These are phyloP conservation scores for Triplophysa siluroides DNA, from an alignment of 2,113 vertebrate genomes.

Conservation along the genomic window DNA sequence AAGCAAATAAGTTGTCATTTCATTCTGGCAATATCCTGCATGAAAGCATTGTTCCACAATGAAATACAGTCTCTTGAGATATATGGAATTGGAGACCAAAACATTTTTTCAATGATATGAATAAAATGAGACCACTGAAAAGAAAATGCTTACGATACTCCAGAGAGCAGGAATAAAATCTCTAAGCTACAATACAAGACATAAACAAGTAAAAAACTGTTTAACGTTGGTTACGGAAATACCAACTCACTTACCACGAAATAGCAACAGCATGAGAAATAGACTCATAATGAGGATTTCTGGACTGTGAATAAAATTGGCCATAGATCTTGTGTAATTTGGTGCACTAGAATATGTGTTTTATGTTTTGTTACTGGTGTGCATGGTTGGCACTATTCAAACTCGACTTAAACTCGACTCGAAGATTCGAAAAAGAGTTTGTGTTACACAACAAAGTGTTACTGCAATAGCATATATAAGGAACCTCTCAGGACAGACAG, in stretches of 20 bases:
- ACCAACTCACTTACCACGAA: slow-evolving; percentile 23
- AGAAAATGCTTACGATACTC: slow-evolving; percentile 15
- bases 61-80: not conserved
- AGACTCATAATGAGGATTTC: slow-evolving; percentile 20
- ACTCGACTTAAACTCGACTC: too few species aligned
- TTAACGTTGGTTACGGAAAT: slow-evolving; percentile 7
- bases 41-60: slow-evolving; percentile 6
- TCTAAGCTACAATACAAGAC: slow-evolving; percentile 29
- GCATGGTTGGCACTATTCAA: slow-evolving; percentile 1
- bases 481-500: too few species aligned
- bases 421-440: not conserved
- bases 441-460: not conserved
- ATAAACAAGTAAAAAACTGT: slow-evolving; percentile 44
- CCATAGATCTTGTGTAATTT: slow-evolving; percentile 2
- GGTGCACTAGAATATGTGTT: not conserved
- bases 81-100: not conserved
- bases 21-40: not conserved
- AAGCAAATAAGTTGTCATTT: slow-evolving; percentile 34
- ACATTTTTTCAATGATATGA: not conserved
- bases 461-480: not conserved
- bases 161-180: slow-evolving; percentile 2
- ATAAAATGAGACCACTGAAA: not conserved
- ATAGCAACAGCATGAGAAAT: slow-evolving; percentile 23
- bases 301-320: slow-evolving; percentile 41
- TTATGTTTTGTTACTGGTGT: not conserved